Base-by-base conservation (phyloP, 2,797 vertebrate genomes). In the Semaprochilodus insignis region DNA sequence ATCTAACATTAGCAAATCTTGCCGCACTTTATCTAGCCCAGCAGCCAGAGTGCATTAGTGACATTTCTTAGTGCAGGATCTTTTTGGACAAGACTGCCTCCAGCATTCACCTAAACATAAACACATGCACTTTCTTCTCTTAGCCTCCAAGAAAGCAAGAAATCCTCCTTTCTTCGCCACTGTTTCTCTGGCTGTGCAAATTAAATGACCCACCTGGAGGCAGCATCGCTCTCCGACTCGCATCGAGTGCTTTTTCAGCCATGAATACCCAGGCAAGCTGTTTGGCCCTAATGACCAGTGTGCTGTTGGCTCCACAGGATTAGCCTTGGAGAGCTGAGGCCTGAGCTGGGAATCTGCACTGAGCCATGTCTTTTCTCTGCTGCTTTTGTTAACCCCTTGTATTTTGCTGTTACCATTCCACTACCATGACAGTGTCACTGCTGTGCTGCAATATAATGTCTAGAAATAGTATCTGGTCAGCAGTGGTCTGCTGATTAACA, bases 141-240 rank as follows among this genome's bases (percentile, higher is more conserved):
- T 25, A 25, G 8, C 11, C 57, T 60, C 21, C 16, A n/a, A 62
- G 25, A 27, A 27, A 59, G 60, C 60, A 27, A 63, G 60, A 8
- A 15, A 75, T 23, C 21, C 36, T 70, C 10, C 21, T 70, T 44
- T 44, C 10, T 1, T 40, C 4, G 13, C 17, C 10, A 51, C 31
- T 34, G 27, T 74, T 55, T 36, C 25, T 57, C 48, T 27, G 51
- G 25, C 51, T 73, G 71, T 73, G 71, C 13, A 51, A 51, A 71
- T 71, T 71, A 71, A 51, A 71, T 25, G 44, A n/a, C 71, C 51
- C 51, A 73, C 71, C 71, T 73, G 71, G 51, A 27, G 71, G 48
- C 71, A 73, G 48, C 36, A 73, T 54, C 13, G 51, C 71, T 55
- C 14, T 15, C 48, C 44, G 2, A 51, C 44, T 23, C 13, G n/a